A percentile compares a stretch with the other conserved stretches of the same genome.
phyloP scores from a whole-genome alignment of 2,888 invertebrate species.

The Cheilosia variabilis region DNA sequence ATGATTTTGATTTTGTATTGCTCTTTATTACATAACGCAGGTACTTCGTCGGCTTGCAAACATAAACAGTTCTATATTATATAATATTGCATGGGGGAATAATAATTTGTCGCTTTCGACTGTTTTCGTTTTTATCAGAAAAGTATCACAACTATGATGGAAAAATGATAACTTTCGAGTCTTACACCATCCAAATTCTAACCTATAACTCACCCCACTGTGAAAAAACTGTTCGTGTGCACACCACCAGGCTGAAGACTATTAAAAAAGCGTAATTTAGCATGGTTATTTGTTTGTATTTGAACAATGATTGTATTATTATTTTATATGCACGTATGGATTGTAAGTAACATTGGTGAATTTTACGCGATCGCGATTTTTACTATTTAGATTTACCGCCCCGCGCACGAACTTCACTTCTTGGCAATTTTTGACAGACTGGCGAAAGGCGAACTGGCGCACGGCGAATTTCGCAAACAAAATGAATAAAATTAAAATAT shows the following conservation, averaged over 20 bases:
- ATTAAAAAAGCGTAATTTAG: slow-evolving; percentile 15
- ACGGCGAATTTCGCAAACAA: no score
- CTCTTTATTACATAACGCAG: slow-evolving; percentile 40
- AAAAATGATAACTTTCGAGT: not conserved
- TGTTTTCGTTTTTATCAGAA: not conserved
- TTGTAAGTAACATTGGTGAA: not conserved
- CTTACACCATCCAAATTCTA: slow-evolving; percentile 17
- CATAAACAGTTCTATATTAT: slow-evolving; percentile 13
- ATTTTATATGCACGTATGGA: not conserved
- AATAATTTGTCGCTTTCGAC: not conserved
- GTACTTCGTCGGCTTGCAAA: no score
- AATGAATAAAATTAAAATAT: no score
- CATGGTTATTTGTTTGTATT: slow-evolving; percentile 28
- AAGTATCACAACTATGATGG: not conserved
- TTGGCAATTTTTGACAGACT: no score
- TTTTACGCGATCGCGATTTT: no score
- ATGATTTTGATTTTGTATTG: not conserved
- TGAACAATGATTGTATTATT: not conserved
- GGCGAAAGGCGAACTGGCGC: no score
- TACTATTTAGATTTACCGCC: no score
- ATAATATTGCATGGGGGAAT: slow-evolving; percentile 2
- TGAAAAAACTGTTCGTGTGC: slow-evolving; percentile 36
- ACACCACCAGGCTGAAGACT: slow-evolving; percentile 41
- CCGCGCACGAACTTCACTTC: no score
- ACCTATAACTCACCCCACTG: slow-evolving; percentile 60